These are phyloP conservation scores for Syrista parreyssii DNA, from an alignment of 2,888 invertebrate species.

Conservation along the genomic window DNA sequence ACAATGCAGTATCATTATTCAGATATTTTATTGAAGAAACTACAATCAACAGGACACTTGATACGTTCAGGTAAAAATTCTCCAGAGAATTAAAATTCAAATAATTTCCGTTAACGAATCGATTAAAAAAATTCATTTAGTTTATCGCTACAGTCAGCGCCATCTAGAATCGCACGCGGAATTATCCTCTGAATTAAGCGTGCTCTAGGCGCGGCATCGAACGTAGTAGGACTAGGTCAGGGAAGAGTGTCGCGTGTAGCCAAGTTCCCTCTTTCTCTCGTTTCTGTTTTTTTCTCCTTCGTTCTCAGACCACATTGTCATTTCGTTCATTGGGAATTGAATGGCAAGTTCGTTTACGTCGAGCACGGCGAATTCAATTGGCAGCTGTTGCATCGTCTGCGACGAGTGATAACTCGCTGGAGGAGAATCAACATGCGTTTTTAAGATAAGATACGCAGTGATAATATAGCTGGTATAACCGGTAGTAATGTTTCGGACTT, in stretches of 20 bases:
- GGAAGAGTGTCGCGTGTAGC: background rate
- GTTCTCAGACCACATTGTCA: background rate
- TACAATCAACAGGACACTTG: too few relatives aligned
- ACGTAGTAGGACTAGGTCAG: constrained; percentile 6
- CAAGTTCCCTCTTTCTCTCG: background rate
- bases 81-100: background rate
- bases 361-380: background rate
- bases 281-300: constrained; percentile 14
- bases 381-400: background rate
- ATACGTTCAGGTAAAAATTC: background rate
- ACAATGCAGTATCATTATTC: background rate
- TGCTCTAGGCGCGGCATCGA: constrained; percentile 6
- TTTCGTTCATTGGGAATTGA: background rate
- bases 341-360: background rate
- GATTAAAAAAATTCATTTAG: background rate
- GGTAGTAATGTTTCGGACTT: background rate
- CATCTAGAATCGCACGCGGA: constrained; percentile 7
- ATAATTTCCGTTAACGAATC: background rate
- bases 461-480: background rate
- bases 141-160: constrained; percentile 12
- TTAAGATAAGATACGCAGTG: background rate
- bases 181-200: constrained; percentile 26
- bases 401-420: background rate
- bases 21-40: background rate
- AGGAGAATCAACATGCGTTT: background rate